A percentile compares a stretch with the other conserved stretches of the same genome.
These are phyloP conservation scores for Melinaea menophilus DNA, from an alignment of 2,888 invertebrate genomes.

Conservation along the genomic window DNA sequence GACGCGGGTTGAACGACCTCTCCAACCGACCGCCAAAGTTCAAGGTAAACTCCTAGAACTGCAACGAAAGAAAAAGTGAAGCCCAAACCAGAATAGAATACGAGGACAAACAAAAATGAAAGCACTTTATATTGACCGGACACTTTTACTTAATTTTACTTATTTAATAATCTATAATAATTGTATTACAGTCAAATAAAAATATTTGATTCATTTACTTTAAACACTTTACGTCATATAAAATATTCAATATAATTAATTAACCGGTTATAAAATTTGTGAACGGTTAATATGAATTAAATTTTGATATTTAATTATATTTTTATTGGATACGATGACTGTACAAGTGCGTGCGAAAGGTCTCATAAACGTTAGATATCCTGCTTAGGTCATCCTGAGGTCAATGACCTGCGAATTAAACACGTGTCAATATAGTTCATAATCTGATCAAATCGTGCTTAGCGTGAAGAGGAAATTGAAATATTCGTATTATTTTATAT, in stretches of 20 bases:
- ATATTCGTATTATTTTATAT: neutral
- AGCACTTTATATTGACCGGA: slow-evolving; percentile 41
- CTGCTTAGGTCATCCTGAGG: slow-evolving; percentile 49
- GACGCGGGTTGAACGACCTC: slow-evolving; percentile 54
- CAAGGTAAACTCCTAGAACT: slow-evolving; percentile 56
- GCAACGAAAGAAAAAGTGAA: slow-evolving; percentile 76
- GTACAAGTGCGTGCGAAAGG: slow-evolving; percentile 52
- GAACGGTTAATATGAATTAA: too few species aligned
- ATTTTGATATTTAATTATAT: slow-evolving; percentile 3
- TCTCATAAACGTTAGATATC: slow-evolving; percentile 49
- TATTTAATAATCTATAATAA: too few species aligned
- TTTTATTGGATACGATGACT: slow-evolving; percentile 43
- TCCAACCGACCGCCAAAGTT: slow-evolving; percentile 73
- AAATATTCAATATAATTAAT: too few species aligned
- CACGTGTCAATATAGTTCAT: slow-evolving; percentile 23
- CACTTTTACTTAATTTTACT: neutral
- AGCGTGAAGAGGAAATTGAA: neutral
- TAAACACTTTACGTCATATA: too few species aligned
- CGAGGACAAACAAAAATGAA: slow-evolving; percentile 75
- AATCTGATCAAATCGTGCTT: neutral
- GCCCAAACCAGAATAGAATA: slow-evolving; percentile 74
- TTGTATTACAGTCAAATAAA: too few species aligned
- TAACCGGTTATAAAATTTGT: too few species aligned
- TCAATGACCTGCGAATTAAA: slow-evolving; percentile 45
- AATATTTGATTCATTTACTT: too few species aligned